Conservation (phyloP, 1,140 invertebrate genomes). For the Caligus rogercresseyi region DNA sequence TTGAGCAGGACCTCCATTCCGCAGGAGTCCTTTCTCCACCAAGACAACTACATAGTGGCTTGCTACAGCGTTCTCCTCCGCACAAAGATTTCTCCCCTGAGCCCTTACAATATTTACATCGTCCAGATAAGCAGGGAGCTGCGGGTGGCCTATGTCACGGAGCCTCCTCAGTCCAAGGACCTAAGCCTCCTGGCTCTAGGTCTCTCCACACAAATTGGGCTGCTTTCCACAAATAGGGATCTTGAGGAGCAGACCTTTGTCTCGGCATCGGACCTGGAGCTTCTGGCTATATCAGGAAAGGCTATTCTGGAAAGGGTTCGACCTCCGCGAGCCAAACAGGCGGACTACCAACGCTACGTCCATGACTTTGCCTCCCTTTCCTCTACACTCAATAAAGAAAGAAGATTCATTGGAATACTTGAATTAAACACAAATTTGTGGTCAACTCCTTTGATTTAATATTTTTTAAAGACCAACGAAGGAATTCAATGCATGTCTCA, state of each 20-base stretch:
- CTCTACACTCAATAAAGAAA: conserved; percentile 23
- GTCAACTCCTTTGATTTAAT: too few species aligned
- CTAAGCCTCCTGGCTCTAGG: neutral
- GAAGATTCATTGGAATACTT: too few species aligned
- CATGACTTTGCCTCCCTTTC: neutral
- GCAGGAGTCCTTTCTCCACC: neutral
- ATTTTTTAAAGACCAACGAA: too few species aligned
- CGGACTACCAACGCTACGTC: neutral
- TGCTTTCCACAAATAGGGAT: neutral
- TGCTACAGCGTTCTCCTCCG: neutral
- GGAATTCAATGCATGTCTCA: too few species aligned
- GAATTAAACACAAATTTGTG: neutral
- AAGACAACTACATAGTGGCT: neutral
- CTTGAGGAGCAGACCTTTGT: neutral
- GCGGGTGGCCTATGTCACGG: neutral
- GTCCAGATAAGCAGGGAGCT: neutral
- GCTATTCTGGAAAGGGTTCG: neutral
- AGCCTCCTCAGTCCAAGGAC: neutral
- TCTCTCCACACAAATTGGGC: neutral
- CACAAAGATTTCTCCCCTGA: neutral
- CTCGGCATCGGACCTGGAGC: neutral
- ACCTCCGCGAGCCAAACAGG: neutral
- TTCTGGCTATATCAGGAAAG: neutral
- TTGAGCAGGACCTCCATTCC: neutral
- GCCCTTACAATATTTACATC: neutral